Conservation (phyloP, 2,797 vertebrate species). For the Poeciliopsis turneri region DNA sequence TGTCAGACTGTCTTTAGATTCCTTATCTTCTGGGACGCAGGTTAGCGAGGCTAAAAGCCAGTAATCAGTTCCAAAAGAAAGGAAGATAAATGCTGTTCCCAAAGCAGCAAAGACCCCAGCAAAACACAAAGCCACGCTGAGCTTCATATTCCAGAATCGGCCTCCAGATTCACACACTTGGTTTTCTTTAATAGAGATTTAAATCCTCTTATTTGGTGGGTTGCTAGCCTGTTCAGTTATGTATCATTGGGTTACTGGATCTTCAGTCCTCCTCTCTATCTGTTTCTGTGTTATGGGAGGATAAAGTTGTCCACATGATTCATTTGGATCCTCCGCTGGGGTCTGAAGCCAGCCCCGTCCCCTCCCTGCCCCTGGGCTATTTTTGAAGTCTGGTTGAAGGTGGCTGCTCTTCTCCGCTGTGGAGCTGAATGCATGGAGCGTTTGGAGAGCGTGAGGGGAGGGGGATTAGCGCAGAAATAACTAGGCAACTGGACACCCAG, state of each 20-base stretch:
- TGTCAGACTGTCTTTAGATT: conserved; percentile 19
- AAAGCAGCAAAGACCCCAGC: conserved; percentile 93
- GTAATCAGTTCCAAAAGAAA: conserved; percentile 97
- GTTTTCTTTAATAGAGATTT: conserved; percentile 30
- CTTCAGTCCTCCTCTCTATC: conserved; percentile 32
- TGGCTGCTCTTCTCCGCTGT: conserved; percentile 68
- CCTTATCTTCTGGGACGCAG: conserved; percentile 66
- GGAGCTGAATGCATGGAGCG: conserved; percentile 50
- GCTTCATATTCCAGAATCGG: conserved; percentile 83
- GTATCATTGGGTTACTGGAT: conserved; percentile 31
- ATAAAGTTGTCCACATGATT: conserved; percentile 67
- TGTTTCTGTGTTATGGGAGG: conserved; percentile 56
- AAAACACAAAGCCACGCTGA: conserved; percentile 91
- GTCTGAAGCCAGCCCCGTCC: conserved; percentile 66
- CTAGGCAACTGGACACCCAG: conserved; percentile 83
- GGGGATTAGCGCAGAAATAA: conserved; percentile 86
- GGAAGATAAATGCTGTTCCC: conserved; percentile 88
- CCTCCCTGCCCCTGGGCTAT: conserved; percentile 79
- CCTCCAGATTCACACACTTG: conserved; percentile 26
- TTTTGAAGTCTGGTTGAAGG: conserved; percentile 88
- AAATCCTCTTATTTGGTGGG: conserved; percentile 33
- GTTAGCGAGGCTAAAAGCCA: conserved; percentile 93
- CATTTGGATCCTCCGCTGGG: conserved; percentile 59
- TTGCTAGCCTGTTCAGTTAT: conserved; percentile 11
- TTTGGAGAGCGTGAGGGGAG: conserved; percentile 55